Evolutionary conservation across 2,888 invertebrate genomes (phyloP).

Genomic region (Hypselothyrea guttata): DNA sequence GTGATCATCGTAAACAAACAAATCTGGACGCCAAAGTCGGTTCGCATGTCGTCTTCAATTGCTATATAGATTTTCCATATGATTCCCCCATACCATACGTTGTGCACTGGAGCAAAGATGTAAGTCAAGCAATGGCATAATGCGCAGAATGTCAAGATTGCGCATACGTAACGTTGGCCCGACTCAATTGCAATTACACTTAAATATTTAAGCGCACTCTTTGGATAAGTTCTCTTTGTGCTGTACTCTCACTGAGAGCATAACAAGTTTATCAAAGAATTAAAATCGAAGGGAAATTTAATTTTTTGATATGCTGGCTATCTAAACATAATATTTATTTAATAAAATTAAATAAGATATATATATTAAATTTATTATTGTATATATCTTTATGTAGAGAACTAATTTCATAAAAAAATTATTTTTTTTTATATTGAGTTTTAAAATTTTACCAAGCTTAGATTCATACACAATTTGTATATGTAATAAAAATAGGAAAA

Average conservation of each 20-base stretch:
- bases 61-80: constrained; percentile 91
- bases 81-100: constrained; percentile 92
- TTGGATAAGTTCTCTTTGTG: not conserved
- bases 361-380: too few species aligned
- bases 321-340: too few species aligned
- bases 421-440: too few species aligned
- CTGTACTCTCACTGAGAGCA: not conserved
- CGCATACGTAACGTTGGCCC: constrained; percentile 13
- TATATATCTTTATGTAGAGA: too few species aligned
- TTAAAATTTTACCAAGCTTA: too few species aligned
- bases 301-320: too few species aligned
- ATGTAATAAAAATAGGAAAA: too few species aligned
- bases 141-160: constrained; percentile 10
- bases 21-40: constrained; percentile 82
- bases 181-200: constrained; percentile 2
- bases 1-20: constrained; percentile 74
- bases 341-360: too few species aligned
- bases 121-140: constrained; percentile 83
- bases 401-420: too few species aligned
- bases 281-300: too few species aligned
- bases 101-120: constrained; percentile 95
- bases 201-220: not conserved
- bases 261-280: too few species aligned
- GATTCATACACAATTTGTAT: too few species aligned
- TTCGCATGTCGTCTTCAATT: constrained; percentile 82